phyloP scores from a whole-genome alignment of 1,140 invertebrate species.

The Marisa cornuarietis region DNA sequence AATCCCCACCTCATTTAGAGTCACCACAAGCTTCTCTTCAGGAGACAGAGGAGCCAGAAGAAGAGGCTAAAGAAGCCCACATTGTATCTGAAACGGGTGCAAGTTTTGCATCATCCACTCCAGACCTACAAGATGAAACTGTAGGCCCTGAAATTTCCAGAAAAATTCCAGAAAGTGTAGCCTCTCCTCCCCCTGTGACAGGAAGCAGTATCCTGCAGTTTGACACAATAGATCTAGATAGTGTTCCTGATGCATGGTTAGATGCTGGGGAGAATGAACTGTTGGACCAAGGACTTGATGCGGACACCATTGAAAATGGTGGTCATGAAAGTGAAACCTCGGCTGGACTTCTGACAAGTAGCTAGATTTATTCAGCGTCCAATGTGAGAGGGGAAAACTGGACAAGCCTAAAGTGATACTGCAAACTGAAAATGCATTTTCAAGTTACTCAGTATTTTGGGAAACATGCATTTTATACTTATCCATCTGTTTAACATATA shows the following conservation, averaged over 20 bases:
- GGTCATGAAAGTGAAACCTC: no score
- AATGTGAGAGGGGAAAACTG: no score
- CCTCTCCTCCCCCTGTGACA: not conserved
- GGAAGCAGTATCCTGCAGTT: not conserved
- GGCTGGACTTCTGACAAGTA: no score
- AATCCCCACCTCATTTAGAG: not conserved
- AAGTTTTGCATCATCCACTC: not conserved
- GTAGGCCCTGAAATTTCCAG: not conserved
- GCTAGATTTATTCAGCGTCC: no score
- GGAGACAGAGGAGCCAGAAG: not conserved
- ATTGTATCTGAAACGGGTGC: not conserved
- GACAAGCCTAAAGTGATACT: no score
- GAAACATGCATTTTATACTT: no score
- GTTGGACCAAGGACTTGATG: not conserved
- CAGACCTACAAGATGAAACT: not conserved
- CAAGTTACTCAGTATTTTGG: no score
- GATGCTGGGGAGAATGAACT: not conserved
- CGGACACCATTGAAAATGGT: no score
- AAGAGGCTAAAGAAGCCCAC: no score
- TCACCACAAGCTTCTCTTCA: constrained; percentile 4
- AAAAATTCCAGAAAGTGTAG: not conserved
- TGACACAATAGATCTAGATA: constrained; percentile 16
- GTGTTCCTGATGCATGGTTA: constrained; percentile 12
- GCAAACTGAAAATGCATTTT: no score
- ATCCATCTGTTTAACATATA: no score